Percentiles rank a stretch among this genome's conserved stretches.
These are phyloP conservation scores for Meleagris gallopavo DNA, from an alignment of 2,113 vertebrate genomes.

Conservation along the genomic window DNA sequence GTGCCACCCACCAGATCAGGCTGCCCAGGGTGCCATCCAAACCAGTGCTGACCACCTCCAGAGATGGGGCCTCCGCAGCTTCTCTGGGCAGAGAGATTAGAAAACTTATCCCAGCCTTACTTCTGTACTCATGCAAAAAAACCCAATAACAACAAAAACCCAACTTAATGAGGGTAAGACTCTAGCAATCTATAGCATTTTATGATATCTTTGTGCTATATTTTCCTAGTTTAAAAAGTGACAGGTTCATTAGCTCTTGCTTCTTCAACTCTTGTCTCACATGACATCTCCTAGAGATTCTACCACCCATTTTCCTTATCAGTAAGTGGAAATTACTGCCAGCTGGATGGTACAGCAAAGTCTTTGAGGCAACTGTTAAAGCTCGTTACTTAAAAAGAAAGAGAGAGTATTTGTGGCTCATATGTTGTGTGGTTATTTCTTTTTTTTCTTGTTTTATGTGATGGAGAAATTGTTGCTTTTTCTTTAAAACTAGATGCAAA, in stretches of 20 bases:
- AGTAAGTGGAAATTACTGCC: background rate
- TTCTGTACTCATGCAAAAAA: background rate
- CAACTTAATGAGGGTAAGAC: too few relatives aligned
- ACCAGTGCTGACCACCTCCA: too few relatives aligned
- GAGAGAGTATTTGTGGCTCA: rapidly evolving
- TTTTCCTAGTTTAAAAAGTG: background rate
- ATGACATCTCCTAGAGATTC: background rate
- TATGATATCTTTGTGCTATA: background rate
- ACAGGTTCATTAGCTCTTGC: background rate
- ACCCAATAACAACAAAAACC: rapidly evolving
- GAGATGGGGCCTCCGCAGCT: too few relatives aligned
- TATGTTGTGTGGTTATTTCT: background rate
- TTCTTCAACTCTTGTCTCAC: background rate
- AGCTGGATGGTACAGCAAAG: background rate
- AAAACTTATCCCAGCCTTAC: background rate
- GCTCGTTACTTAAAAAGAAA: background rate
- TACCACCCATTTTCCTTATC: background rate
- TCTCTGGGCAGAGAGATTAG: background rate
- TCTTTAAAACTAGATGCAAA: background rate
- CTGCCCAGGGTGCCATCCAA: too few relatives aligned
- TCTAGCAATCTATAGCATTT: background rate
- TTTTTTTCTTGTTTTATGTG: background rate
- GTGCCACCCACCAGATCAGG: too few relatives aligned
- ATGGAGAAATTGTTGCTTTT: background rate
- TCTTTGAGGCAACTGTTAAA: background rate